A percentile compares a stretch with the other conserved stretches of the same genome.
Conservation (phyloP, 2,888 invertebrate species). For the Sphaerophoria taeniata region DNA sequence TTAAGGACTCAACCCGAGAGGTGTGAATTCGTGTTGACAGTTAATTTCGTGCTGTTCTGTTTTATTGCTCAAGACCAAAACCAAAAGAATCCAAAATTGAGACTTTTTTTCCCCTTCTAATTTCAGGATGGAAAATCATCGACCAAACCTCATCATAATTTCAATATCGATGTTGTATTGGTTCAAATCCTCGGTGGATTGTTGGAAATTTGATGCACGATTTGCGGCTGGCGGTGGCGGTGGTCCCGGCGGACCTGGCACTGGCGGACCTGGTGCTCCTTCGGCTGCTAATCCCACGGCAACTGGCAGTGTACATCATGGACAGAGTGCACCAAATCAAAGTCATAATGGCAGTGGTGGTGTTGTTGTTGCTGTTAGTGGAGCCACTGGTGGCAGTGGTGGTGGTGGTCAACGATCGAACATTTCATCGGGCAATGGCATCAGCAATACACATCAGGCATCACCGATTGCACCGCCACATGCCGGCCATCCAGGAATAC, state of each 20-base stretch:
- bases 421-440: slow-evolving; percentile 66
- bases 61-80: too few relatives aligned
- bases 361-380: slow-evolving; percentile 72
- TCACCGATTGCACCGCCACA: slow-evolving; percentile 53
- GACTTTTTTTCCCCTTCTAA: slow-evolving; percentile 3
- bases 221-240: slow-evolving; percentile 77
- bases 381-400: slow-evolving; percentile 72
- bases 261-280: slow-evolving; percentile 49
- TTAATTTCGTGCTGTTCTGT: too few relatives aligned
- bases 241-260: slow-evolving; percentile 58
- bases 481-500: slow-evolving; percentile 77
- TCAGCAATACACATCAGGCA: slow-evolving; percentile 75
- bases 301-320: slow-evolving; percentile 35
- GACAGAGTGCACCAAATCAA: slow-evolving; percentile 4
- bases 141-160: slow-evolving; percentile 80
- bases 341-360: slow-evolving; percentile 33
- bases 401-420: slow-evolving; percentile 74
- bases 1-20: too few relatives aligned
- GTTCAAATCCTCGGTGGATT: slow-evolving; percentile 80
- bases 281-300: slow-evolving; percentile 56
- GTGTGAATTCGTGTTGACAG: too few relatives aligned
- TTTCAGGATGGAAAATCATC: slow-evolving; percentile 79
- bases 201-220: slow-evolving; percentile 82
- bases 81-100: too few relatives aligned
- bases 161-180: slow-evolving; percentile 81